A percentile compares a stretch with the other conserved stretches of the same genome.
These are phyloP conservation scores for Philonicus albiceps DNA, from an alignment of 2,888 invertebrate species.

Conservation along the genomic window DNA sequence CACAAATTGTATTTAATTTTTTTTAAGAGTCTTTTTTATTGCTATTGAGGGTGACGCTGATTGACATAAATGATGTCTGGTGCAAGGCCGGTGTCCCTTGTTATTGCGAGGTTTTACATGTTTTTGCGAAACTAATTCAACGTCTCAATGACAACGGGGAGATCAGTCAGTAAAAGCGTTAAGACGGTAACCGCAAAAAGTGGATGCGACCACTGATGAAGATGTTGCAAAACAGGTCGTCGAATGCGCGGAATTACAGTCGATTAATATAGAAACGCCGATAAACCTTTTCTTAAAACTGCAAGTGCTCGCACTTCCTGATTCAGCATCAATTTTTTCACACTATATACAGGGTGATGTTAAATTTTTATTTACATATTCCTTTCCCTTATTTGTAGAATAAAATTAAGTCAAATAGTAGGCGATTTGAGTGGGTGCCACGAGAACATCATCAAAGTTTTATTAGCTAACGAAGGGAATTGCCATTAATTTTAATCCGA, in stretches of 20 bases:
- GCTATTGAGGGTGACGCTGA: background rate
- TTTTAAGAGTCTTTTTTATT: background rate
- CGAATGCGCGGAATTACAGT: background rate
- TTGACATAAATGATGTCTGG: background rate
- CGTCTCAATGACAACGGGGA: background rate
- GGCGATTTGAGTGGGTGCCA: background rate
- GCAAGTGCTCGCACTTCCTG: background rate
- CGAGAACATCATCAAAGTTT: background rate
- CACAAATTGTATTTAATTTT: background rate
- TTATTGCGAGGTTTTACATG: background rate
- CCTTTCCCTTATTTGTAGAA: background rate
- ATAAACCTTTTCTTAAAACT: background rate
- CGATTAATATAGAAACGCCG: background rate
- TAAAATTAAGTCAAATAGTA: background rate
- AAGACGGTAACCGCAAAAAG: background rate
- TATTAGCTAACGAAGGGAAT: background rate
- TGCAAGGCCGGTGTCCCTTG: background rate
- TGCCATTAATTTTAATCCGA: background rate
- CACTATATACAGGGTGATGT: background rate
- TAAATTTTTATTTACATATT: background rate
- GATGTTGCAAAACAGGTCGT: background rate
- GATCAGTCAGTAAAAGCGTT: background rate
- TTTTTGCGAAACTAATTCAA: background rate
- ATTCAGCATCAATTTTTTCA: background rate
- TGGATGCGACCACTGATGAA: background rate